A percentile compares a stretch with the other conserved stretches of the same genome.
phyloP scores from a whole-genome alignment of 2,113 vertebrate genomes.

The Machaerirhynchus nigripectus region DNA sequence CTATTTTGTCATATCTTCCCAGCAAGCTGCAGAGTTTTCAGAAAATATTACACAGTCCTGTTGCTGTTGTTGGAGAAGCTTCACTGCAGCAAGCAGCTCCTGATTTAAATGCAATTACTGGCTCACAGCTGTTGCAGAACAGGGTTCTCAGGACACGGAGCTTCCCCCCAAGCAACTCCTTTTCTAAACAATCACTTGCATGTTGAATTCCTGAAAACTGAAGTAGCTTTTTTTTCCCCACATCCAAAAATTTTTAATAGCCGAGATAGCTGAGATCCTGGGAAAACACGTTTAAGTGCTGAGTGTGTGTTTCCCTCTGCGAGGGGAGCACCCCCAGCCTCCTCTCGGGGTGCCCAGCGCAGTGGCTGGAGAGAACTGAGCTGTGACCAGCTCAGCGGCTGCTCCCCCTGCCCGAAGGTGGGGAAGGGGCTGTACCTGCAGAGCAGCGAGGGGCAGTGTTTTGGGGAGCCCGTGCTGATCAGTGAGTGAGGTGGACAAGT shows the following conservation, averaged over 20 bases:
- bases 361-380: not conserved
- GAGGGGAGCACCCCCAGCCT: accelerated
- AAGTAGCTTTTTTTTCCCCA: not conserved
- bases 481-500: accelerated
- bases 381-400: not conserved
- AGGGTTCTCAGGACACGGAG: not conserved
- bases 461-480: not conserved
- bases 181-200: not conserved
- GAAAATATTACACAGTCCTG: not conserved
- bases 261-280: not conserved
- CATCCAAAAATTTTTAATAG: not conserved
- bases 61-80: not conserved
- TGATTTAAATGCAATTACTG: not conserved
- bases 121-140: not conserved
- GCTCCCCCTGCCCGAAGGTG: accelerated
- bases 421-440: accelerated
- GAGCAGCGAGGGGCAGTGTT: accelerated
- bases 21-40: not conserved
- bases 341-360: not conserved
- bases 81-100: not conserved
- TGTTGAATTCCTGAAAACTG: not conserved
- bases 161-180: not conserved
- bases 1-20: not conserved
- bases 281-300: not conserved
- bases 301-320: not conserved